Base-by-base conservation (phyloP, 64 coral and sea anemone species). In the Hydrozoanthus tunicans region DNA sequence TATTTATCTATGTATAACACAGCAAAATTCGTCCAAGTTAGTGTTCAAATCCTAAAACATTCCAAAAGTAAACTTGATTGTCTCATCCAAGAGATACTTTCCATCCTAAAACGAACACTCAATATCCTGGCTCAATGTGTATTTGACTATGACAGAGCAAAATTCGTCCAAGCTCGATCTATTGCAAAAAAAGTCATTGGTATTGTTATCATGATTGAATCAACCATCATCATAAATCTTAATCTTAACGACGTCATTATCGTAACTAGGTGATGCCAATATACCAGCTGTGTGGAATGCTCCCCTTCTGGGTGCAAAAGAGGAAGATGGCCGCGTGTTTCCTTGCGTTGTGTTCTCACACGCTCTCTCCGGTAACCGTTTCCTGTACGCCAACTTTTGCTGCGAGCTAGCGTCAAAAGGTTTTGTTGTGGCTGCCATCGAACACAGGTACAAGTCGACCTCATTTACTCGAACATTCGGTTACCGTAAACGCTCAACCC, bases 361-460 rank as follows among this genome's bases (percentile, higher is more conserved):
- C 59, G 85, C 9, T n/a, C 69, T 89, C 4, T 4, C 0, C 58
- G 85, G 70, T 0, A 89, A 89, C 55, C 85, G 85, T 17, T 60
- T 61, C 32, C 3, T 89, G 55, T 89, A 89, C 54, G 53, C 68
- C 3, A 89, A 77, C 57, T 76, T 89, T 17, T 74, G 69, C 15
- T 74, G 67, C n/a, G 85, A 89, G 11, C 85, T 89, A 53, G 85
- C 85, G 51, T 89, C 85, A 10, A 32, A 89, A 23, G 85, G 85
- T 4, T 89, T 57, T 4, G 23, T 89, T 23, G 85, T 89, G 6
- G 85, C 85, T 58, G 54, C 54, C 5, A 55, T 89, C 5, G 85
- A 89, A 11, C 85, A 89, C 69, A 89, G 85, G 85, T 89, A 70
- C 71, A 43, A 43, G 14, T 15, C 4, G 8, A 15, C 14, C 53